phyloP scores from a whole-genome alignment of 2,888 invertebrate genomes.

The Perizoma flavofasciatum region DNA sequence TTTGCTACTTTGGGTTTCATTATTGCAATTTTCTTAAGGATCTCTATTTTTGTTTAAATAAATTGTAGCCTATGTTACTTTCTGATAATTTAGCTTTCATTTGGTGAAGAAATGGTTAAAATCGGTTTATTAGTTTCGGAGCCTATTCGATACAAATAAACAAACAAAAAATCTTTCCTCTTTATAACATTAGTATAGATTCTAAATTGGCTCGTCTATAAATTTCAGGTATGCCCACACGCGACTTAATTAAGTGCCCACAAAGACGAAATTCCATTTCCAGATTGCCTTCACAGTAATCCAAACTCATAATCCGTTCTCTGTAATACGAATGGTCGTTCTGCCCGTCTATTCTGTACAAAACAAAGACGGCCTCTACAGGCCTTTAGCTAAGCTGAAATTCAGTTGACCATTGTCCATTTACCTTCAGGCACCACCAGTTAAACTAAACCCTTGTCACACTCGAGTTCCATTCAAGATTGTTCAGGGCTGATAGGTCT shows the following conservation, averaged over 20 bases:
- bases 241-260: constrained; percentile 19
- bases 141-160: no score
- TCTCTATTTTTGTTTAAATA: no score
- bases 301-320: constrained; percentile 33
- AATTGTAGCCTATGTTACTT: no score
- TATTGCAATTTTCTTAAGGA: no score
- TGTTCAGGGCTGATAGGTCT: constrained; percentile 43
- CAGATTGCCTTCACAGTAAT: constrained; percentile 43
- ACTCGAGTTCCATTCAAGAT: constrained; percentile 33
- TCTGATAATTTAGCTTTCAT: no score
- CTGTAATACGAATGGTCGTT: constrained; percentile 39
- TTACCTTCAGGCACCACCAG: constrained; percentile 56
- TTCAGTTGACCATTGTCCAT: constrained; percentile 65
- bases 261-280: constrained; percentile 48
- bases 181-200: no score
- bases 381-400: constrained; percentile 62
- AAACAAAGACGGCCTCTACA: constrained; percentile 62
- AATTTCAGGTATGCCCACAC: constrained; percentile 1
- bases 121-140: no score
- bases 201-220: constrained; percentile 10
- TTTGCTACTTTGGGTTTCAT: no score
- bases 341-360: constrained; percentile 46
- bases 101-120: no score
- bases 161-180: no score
- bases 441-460: constrained; percentile 40